A percentile compares a stretch with the other conserved stretches of the same genome.
Evolutionary conservation across 2,113 vertebrate species (phyloP).

Genomic region (Budorcas taxicolor): DNA sequence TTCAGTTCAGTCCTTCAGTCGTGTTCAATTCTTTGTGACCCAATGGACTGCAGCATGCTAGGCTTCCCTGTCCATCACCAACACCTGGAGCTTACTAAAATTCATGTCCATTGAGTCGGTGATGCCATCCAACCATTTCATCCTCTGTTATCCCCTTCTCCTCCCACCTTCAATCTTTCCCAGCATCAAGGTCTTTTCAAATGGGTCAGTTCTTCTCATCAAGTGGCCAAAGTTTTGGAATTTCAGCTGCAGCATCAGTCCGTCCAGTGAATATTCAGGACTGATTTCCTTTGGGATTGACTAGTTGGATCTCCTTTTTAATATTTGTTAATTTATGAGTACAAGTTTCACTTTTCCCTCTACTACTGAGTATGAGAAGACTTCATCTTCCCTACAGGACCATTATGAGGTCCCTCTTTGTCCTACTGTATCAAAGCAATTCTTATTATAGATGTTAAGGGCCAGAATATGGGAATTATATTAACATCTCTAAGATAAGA

Average conservation of each 20-base stretch:
- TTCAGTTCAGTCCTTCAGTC: background rate
- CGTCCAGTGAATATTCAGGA: background rate
- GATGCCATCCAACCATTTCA: background rate
- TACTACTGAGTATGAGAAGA: background rate
- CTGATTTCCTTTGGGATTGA: background rate
- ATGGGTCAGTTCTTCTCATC: background rate
- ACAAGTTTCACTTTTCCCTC: background rate
- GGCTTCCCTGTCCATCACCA: background rate
- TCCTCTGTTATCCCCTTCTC: background rate
- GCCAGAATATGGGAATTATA: background rate
- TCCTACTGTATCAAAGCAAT: background rate
- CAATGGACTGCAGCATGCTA: background rate
- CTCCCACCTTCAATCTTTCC: background rate
- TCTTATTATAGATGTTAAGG: background rate
- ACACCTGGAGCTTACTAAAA: background rate
- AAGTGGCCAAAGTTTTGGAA: background rate
- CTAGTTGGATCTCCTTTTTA: background rate
- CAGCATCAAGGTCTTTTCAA: background rate
- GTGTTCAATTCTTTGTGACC: rapidly evolving
- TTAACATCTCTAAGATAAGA: background rate
- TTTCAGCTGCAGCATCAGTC: background rate
- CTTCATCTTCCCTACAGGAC: background rate
- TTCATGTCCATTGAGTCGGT: rapidly evolving
- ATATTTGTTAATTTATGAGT: background rate
- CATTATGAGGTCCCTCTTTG: background rate